Evolutionary conservation across 2,888 invertebrate genomes (phyloP).

Genomic region (Tridacna crocea): DNA sequence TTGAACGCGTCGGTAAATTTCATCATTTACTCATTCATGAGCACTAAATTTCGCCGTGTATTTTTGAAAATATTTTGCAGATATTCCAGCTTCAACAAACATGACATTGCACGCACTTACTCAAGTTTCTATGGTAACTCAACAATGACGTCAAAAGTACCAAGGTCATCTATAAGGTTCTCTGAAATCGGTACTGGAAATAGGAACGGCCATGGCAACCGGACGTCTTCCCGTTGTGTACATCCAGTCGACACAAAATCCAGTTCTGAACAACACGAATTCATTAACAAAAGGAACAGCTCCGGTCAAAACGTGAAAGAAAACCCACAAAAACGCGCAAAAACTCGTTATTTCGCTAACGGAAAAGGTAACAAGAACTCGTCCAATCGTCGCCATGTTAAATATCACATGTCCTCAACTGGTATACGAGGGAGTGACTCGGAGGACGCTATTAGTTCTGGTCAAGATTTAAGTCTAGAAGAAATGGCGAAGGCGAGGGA

Average conservation of each 20-base stretch:
- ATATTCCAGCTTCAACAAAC: slow-evolving; percentile 17
- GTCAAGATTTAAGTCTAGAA: neutral
- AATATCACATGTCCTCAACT: slow-evolving; percentile 4
- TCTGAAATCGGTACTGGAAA: neutral
- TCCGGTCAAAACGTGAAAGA: neutral
- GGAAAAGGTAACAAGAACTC: neutral
- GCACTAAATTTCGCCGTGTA: slow-evolving; percentile 90
- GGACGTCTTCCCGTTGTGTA: neutral
- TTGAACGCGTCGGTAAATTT: slow-evolving; percentile 92
- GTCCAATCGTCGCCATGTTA: neutral
- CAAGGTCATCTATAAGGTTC: slow-evolving; percentile 9
- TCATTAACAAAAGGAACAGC: neutral
- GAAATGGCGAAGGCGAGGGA: slow-evolving; percentile 13
- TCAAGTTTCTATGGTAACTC: slow-evolving; percentile 31
- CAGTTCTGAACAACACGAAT: neutral
- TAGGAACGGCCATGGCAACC: neutral
- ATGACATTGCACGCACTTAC: slow-evolving; percentile 28
- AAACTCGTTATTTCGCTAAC: neutral
- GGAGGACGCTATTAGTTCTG: neutral
- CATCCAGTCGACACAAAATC: neutral
- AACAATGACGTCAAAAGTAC: slow-evolving; percentile 17
- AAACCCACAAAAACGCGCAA: neutral
- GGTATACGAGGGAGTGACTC: neutral
- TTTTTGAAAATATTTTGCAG: slow-evolving; percentile 76
- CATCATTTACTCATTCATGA: slow-evolving; percentile 90